Conservation (phyloP, 2,797 vertebrate species). For the Knipowitschia caucasica region DNA sequence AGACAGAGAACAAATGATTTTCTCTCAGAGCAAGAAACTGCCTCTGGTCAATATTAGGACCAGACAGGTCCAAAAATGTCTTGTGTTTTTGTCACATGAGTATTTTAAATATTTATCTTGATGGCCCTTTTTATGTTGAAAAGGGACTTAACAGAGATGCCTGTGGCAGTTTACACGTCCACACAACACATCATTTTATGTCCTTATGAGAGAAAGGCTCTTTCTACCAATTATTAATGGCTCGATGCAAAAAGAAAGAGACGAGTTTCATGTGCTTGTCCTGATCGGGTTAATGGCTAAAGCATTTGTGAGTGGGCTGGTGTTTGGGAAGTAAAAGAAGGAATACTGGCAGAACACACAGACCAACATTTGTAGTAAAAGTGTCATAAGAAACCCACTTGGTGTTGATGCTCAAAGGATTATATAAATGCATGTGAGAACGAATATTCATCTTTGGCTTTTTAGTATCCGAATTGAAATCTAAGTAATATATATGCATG, state of each 20-base stretch:
- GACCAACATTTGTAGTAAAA: conserved; percentile 36
- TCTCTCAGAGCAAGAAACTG: not conserved
- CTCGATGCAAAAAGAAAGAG: conserved; percentile 61
- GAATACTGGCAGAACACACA: conserved; percentile 39
- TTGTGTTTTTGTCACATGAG: conserved; percentile 1
- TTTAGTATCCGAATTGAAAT: no score
- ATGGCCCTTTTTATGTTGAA: conserved; percentile 13
- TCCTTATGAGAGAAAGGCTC: conserved; percentile 16
- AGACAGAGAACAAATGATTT: no score
- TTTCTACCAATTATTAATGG: conserved; percentile 49
- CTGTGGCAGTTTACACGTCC: conserved; percentile 17
- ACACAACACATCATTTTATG: conserved; percentile 21
- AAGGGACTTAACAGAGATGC: conserved; percentile 14
- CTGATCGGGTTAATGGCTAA: conserved; percentile 53
- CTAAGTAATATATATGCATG: no score
- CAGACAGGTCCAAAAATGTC: not conserved
- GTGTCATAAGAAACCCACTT: not conserved
- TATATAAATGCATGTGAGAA: no score
- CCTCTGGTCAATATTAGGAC: not conserved
- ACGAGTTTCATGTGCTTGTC: conserved; percentile 48
- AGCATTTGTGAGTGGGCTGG: conserved; percentile 39
- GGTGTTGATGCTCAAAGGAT: no score
- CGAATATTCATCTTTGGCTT: no score
- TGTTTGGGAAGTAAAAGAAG: conserved; percentile 44
- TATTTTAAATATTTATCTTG: not conserved